Conservation (phyloP, 2,797 vertebrate genomes). For the Mus caroli region DNA sequence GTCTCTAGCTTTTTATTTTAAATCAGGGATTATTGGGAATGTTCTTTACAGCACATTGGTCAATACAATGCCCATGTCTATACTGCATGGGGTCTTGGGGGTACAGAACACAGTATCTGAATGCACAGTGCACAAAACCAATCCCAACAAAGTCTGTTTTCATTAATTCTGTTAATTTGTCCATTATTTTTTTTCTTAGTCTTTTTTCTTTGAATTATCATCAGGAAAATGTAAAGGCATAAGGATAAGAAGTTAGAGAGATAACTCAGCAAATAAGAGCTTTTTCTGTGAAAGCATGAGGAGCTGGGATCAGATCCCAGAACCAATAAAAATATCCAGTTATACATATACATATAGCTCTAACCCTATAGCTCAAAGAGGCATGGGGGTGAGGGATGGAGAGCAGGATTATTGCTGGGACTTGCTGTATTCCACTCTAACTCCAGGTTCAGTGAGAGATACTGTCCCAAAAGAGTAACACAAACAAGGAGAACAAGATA, state of each 20-base stretch:
- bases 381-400: neutral
- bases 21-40: neutral
- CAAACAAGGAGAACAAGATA: neutral
- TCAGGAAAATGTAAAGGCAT: neutral
- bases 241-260: neutral
- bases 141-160: slow-evolving; percentile 12
- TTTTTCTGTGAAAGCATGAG: neutral
- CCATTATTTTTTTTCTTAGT: neutral
- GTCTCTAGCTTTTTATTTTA: neutral
- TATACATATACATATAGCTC: neutral
- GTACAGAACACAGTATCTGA: neutral
- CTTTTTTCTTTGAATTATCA: slow-evolving; percentile 20
- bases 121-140: neutral
- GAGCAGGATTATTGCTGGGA: neutral
- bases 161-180: neutral
- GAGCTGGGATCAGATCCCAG: neutral
- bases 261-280: neutral
- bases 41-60: neutral
- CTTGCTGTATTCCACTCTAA: neutral
- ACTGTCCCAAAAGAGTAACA: neutral
- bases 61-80: neutral
- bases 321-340: neutral
- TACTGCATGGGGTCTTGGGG: neutral
- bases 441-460: neutral
- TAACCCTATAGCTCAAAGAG: neutral